Evolutionary conservation across 2,113 vertebrate genomes (phyloP), one percentile per base, ranked within the genome.

Genomic region (Platysternon megacephalum): DNA sequence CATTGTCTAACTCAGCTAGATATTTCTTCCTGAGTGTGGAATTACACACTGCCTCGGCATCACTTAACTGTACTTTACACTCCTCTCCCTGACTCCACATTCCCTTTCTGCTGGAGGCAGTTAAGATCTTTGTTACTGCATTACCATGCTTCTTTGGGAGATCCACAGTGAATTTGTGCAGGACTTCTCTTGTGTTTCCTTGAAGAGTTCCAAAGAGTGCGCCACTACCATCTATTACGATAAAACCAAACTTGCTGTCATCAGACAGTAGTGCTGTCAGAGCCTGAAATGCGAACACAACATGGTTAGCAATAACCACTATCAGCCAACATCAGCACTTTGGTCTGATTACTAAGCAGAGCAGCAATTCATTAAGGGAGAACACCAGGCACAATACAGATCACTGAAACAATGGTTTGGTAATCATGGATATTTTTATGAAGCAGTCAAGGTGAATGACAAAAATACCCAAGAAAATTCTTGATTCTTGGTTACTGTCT

Each of bases 91-190:
- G 5, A 42, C 72, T 48, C 52, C 13, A 2, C 16, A 11, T 2
- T n/a, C 53, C 92, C 4, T 76, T 5, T 42, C 84, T 29, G 56
- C 86, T 85, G 76, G 42, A 52, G 72, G 4, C 19, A 21, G 51
- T 12, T 12, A 19, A 65, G 49, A 51, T 51, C 11, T 78, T 52
- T 6, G 12, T 49, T 16, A 4, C 5, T 2, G 85, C 72, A 1
- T 98, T 99, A 99, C 99, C 99, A 48, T 99, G 99, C 98, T 99
- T 99, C 98, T 99, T 99, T 98, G 99, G 99, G 96, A 99, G 98
- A 98, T 99, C 99, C 98, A 99, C 99, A 95, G 99, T 99, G 98
- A 99, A 99, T 98, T 99, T 99, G 98, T 99, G 99, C 97, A 99
- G 98, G 94, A 99, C 99, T 98, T 99, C 99, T 97, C 99, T 98